Base-by-base conservation (phyloP, 2,113 vertebrate genomes). In the Centropristis striata region DNA sequence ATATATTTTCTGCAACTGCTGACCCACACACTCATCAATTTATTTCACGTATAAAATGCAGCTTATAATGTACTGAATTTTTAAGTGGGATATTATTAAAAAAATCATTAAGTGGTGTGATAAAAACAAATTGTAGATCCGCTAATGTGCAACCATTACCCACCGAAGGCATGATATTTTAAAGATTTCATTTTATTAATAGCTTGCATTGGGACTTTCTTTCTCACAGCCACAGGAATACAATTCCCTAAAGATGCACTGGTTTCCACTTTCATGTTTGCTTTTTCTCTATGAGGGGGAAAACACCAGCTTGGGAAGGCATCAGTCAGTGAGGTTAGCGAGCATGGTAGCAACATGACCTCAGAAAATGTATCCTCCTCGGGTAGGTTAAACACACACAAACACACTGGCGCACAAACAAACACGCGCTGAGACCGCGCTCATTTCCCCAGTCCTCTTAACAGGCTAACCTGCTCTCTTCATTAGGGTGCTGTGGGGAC, bases 401-500 rank as follows among this genome's bases (percentile, higher is more conserved):
- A 72, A 87, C 77, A 88, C 59, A 78, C 85, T 59, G 54, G 55
- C 61, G 60, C 51, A 25, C 76, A 83, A 81, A 85, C 79, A 90
- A 85, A 88, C 86, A 72, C 37, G 72, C 88, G 67, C 80, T 21
- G 78, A 86, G 81, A 81, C 87, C 75, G 66, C 83, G 51, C 81
- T 92, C 90, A 88, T 94, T 91, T 89, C 90, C 64, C 91, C 78
- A 81, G 92, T 90, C 78, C 89, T 90, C 84, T 93, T 92, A 90
- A 86, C 84, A 76, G 87, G 87, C 90, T 92, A 92, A 94, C 92
- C 88, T 93, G 86, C 90, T 74, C 94, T 92, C 92, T 92, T 95
- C 94, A 93, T 94, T 92, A 93, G 91, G 92, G 92, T 90, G 90
- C 95, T 90, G 89, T 81, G 84, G 93, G 95, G 95, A 96, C 95